phyloP scores from a whole-genome alignment of 1,140 invertebrate genomes.

The Psix sp. region DNA sequence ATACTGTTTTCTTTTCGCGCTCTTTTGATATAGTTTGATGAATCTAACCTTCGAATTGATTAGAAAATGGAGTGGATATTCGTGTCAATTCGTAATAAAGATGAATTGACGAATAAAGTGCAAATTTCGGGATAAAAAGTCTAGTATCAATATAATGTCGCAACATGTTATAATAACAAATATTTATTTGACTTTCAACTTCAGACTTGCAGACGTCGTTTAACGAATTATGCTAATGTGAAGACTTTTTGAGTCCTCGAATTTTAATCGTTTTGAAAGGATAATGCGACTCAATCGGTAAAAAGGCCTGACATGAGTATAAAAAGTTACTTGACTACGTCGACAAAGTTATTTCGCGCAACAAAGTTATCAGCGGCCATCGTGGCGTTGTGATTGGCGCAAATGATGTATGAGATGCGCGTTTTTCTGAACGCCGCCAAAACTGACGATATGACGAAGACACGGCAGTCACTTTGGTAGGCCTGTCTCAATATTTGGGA shows the following conservation, averaged over 20 bases:
- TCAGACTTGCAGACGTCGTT: too few relatives aligned
- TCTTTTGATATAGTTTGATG: not conserved
- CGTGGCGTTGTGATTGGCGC: constrained; percentile 16
- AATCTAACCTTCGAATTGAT: not conserved
- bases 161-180: too few relatives aligned
- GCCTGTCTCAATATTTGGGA: constrained; percentile 73
- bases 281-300: too few relatives aligned
- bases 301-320: too few relatives aligned
- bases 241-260: too few relatives aligned
- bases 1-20: not conserved
- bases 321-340: too few relatives aligned
- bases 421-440: constrained; percentile 12
- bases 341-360: constrained; percentile 21
- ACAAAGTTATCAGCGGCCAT: constrained; percentile 23
- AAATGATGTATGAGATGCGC: constrained; percentile 45
- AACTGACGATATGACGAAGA: constrained; percentile 27
- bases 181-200: too few relatives aligned
- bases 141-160: too few relatives aligned
- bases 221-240: too few relatives aligned
- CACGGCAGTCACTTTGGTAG: constrained; percentile 28
- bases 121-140: too few relatives aligned
- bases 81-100: constrained; percentile 1
- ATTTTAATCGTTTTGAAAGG: too few relatives aligned
- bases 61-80: not conserved
- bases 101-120: too few relatives aligned